Percentiles rank a stretch among this genome's conserved stretches.
These are phyloP conservation scores for Anastatus disparis DNA, from an alignment of 1,140 invertebrate species.

Conservation along the genomic window DNA sequence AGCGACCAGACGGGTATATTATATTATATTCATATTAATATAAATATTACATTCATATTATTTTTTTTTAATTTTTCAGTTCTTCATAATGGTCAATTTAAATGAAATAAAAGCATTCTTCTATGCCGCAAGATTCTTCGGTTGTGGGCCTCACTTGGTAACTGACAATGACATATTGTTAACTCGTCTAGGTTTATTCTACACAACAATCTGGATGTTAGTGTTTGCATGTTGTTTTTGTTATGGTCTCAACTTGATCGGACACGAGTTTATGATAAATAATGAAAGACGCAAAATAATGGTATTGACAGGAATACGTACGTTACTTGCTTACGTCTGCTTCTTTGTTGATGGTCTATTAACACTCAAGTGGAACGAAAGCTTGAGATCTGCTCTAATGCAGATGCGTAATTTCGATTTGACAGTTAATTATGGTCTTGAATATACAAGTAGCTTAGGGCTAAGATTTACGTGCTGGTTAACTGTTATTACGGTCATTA, in stretches of 20 bases:
- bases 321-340: constrained; percentile 35
- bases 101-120: too few species aligned
- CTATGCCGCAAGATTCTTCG: too few species aligned
- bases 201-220: constrained; percentile 24
- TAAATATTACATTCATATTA: too few species aligned
- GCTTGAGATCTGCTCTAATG: constrained; percentile 28
- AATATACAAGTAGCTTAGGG: not conserved
- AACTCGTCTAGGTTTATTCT: constrained; percentile 39
- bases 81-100: too few species aligned
- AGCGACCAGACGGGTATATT: too few species aligned
- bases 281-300: constrained; percentile 15
- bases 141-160: too few species aligned
- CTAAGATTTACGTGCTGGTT: not conserved
- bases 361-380: constrained; percentile 38
- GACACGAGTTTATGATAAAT: too few species aligned
- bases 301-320: constrained; percentile 30
- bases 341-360: constrained; percentile 40
- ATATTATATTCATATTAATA: too few species aligned
- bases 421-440: constrained; percentile 28
- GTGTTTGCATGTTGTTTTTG: constrained; percentile 14
- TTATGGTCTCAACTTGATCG: constrained; percentile 31
- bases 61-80: too few species aligned
- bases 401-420: constrained; percentile 44
- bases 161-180: too few species aligned
- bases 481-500: constrained; percentile 9